Evolutionary conservation across 2,797 vertebrate genomes (phyloP), one percentile per base, ranked within the genome.

Genomic region (Clarias fuscus): DNA sequence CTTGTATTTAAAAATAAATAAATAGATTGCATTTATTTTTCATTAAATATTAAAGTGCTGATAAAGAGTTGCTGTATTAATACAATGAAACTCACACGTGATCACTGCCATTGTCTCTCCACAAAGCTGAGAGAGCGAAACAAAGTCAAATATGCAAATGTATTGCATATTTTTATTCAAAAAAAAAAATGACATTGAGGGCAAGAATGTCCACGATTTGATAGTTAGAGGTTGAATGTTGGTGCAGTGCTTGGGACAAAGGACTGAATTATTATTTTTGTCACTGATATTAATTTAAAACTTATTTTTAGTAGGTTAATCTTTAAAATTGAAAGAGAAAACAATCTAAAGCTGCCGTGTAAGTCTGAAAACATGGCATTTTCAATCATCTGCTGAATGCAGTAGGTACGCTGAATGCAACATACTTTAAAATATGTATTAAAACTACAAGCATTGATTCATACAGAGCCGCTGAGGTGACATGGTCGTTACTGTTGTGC

Each of bases 1-100:
- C 92, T 93, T 90, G 90, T 91, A 83, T 87, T 91, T 90, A 89
- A 89, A 58, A 70, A 30, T 11, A 91, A 81, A 81, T 80, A 33
- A 82, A 79, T 30, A 89, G 87, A 89, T 87, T 59, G 88, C 27
- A 62, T 72, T 37, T 64, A 81, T 81, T 86, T 86, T 86, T 65
- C 59, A 64, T 72, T 73, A 17, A 73, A 73, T 73, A 65, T 81
- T n/a, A 64, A 86, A 85, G 37, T 72, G 78, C 67, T 64, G 64
- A 73, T 40, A 61, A 78, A 84, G 27, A 68, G 83, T 88, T 82
- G 90, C 90, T 88, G 53, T 67, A 53, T 30, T 43, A 27, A 64
- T 48, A 56, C 58, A 27, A n/a, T 64, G 30, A 80, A 71, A 43
- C 53, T 22, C 15, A 1, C 58, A 62, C 59, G 5, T 18, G 77